Conservation (phyloP, 2,888 invertebrate species). For the Rutpela maculata region DNA sequence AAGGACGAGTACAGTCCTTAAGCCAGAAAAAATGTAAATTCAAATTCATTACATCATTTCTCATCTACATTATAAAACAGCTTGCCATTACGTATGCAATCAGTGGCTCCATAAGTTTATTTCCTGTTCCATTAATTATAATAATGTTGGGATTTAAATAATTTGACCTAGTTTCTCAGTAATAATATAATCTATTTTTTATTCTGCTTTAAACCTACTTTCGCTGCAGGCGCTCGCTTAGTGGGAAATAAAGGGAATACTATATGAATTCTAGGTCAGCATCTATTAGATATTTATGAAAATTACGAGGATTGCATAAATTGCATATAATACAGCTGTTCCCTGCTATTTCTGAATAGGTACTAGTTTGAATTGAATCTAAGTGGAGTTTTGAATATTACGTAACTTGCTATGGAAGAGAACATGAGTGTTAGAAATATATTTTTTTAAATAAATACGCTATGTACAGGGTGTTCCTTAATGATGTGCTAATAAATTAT, state of each 20-base stretch:
- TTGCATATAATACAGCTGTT: neutral
- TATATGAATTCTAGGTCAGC: slow-evolving; percentile 11
- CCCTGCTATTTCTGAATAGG: neutral
- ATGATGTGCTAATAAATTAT: too few species aligned
- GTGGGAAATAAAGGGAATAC: slow-evolving; percentile 4
- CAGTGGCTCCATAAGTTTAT: neutral
- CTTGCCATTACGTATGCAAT: neutral
- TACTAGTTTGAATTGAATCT: neutral
- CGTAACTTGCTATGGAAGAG: too few species aligned
- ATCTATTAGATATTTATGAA: slow-evolving; percentile 1
- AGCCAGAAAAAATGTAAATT: too few species aligned
- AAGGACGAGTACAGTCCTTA: too few species aligned
- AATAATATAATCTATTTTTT: slow-evolving; percentile 5
- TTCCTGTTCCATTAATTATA: neutral
- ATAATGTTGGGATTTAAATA: neutral
- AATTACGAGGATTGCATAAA: neutral
- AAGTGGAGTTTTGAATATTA: too few species aligned
- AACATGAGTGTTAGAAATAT: too few species aligned
- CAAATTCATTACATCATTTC: too few species aligned
- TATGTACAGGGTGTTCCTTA: too few species aligned
- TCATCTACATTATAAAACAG: too few species aligned
- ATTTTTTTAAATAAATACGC: too few species aligned
- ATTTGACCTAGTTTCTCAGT: neutral
- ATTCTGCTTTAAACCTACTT: slow-evolving; percentile 15
- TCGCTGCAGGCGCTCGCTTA: neutral